phyloP scores from a whole-genome alignment of 2,113 vertebrate genomes.

The Sterrhoptilus dennistouni region DNA sequence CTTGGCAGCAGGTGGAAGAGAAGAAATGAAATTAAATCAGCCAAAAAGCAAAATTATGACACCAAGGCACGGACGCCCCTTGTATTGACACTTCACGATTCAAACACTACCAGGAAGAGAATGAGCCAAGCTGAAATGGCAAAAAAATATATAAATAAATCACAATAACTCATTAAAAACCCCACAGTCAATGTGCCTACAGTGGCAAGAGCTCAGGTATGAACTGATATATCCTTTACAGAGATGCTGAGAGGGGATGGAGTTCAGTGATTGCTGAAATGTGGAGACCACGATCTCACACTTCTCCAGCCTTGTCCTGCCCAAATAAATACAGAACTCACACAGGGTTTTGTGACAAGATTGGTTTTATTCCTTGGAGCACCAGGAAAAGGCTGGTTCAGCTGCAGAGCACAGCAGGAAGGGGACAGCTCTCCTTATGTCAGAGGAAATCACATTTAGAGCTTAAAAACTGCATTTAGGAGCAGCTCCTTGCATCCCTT shows the following conservation, averaged over 20 bases:
- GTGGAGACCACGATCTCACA: neutral
- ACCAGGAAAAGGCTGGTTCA: neutral
- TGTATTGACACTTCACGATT: neutral
- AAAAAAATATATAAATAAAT: neutral
- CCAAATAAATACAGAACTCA: neutral
- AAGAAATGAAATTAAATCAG: neutral
- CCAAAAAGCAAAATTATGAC: neutral
- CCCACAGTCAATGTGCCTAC: rapidly evolving
- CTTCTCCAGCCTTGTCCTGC: neutral
- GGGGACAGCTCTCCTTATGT: neutral
- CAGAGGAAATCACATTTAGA: neutral
- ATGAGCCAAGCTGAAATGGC: neutral
- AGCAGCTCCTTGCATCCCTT: neutral
- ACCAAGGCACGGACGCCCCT: rapidly evolving
- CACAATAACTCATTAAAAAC: rapidly evolving
- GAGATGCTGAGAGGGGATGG: neutral
- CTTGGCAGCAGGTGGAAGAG: neutral
- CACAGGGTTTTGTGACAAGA: neutral
- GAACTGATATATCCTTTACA: neutral
- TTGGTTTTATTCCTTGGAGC: neutral
- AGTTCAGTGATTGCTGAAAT: neutral
- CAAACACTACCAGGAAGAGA: neutral
- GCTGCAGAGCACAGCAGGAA: neutral
- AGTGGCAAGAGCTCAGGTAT: neutral
- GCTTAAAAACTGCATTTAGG: neutral